Evolutionary conservation across 1,140 invertebrate genomes (phyloP).

Genomic region (Helicorthomorpha holstii): DNA sequence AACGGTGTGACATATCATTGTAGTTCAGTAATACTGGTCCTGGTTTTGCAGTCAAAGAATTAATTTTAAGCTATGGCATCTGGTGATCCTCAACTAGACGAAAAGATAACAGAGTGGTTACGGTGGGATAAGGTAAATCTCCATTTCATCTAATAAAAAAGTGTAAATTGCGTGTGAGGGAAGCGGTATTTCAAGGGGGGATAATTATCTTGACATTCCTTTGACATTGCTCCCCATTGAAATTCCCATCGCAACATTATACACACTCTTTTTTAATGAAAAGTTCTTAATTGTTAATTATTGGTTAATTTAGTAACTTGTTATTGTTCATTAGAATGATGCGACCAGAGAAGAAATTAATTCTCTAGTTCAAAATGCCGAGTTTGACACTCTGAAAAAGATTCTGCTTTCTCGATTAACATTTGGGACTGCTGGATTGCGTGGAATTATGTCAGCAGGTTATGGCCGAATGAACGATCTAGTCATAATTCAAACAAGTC

Average conservation of each 20-base stretch:
- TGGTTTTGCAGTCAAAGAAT: too few species aligned
- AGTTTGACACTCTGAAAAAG: constrained; percentile 33
- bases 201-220: constrained; percentile 4
- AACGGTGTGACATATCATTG: too few species aligned
- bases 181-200: neutral
- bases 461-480: constrained; percentile 93
- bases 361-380: constrained; percentile 28
- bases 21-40: too few species aligned
- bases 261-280: constrained; percentile 5
- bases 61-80: too few species aligned
- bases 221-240: constrained; percentile 11
- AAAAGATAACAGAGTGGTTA: constrained; percentile 42
- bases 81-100: constrained; percentile 25
- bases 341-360: constrained; percentile 32
- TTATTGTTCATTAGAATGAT: constrained; percentile 28
- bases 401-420: constrained; percentile 47
- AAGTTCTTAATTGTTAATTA: neutral
- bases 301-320: neutral
- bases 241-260: neutral
- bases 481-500: constrained; percentile 87
- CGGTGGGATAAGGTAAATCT: constrained; percentile 40
- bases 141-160: neutral
- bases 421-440: constrained; percentile 75
- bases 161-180: neutral
- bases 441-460: constrained; percentile 81